Evolutionary conservation across 53 echinoderm and acorn worm genomes (phyloP), one percentile per base, ranked within the genome.

Genomic region (Apostichopus leukothele): DNA sequence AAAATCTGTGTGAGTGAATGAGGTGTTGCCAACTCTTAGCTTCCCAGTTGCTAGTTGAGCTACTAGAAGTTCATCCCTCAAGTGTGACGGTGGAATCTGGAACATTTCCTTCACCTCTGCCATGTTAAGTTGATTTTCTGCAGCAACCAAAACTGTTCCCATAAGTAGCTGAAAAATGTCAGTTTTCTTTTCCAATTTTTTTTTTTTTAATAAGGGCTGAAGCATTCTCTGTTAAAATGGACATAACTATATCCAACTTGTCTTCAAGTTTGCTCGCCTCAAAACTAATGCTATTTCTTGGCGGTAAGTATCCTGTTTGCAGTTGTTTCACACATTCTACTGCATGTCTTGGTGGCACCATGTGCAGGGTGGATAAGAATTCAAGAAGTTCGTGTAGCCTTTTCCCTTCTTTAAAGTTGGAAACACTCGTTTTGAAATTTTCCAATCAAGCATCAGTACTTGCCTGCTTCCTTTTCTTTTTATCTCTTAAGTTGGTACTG

Each of bases 111-210:
- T 39, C 9, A 79, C 39, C 7, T 79, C 51, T 50, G 9, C 79
- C 52, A 79, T 79, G 22, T 18, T 16, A 1, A 79, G 79, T 26
- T 50, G 1, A 51, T 79, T 79, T 16, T 10, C 52, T 50, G 18
- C 50, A 26, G 79, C 79, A 51, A 79, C 52, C 9, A 79, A 26
- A 50, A 79, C 52, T 79, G 79, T 79, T 39, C 39, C 10, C 9
- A 79, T 18, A 51, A 39, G 10, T 12, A 50, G 79, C 18, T 51
- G 51, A 18, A 79, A 79, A 79, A 79, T 79, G 79, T 79, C 79
- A 79, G 52, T 51, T 19, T 22, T 16, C 23, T 23, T 76, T 22
- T 76, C 19, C n/a, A n/a, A n/a, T n/a, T n/a, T n/a, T n/a, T n/a
- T n/a, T n/a, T n/a, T n/a, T 76, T 10, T 23, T 23, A 22, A 76